phyloP scores from a whole-genome alignment of 2,113 vertebrate genomes.

The Atractosteus spatula region DNA sequence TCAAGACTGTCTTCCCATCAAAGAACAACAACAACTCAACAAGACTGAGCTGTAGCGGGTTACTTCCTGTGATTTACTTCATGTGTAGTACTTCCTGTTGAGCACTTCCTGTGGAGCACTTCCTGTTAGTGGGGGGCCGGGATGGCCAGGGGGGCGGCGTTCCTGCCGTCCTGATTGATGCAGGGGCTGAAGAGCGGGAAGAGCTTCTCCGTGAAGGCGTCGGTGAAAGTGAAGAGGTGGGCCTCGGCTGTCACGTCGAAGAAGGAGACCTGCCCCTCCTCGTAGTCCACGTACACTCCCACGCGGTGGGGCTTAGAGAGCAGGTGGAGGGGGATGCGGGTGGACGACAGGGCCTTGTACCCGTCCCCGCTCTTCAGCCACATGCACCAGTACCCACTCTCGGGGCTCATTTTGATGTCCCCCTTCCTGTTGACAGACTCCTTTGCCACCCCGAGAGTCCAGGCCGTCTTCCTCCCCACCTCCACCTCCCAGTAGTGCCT shows the following conservation, averaged over 20 bases:
- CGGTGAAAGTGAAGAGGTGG: conserved; percentile 64
- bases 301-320: conserved; percentile 45
- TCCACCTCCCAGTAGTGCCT: conserved; percentile 76
- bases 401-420: conserved; percentile 64
- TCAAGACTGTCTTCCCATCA: too few relatives aligned
- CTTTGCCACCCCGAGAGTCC: conserved; percentile 60
- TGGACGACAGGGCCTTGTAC: conserved; percentile 47
- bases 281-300: conserved; percentile 68
- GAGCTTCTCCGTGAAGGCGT: conserved; percentile 58
- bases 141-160: conserved; percentile 47
- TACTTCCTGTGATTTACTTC: too few relatives aligned
- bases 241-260: conserved; percentile 56
- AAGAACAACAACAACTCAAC: too few relatives aligned
- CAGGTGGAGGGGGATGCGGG: conserved; percentile 47
- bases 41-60: too few relatives aligned
- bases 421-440: conserved; percentile 59
- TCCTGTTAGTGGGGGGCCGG: neutral
- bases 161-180: conserved; percentile 60
- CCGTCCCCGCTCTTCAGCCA: conserved; percentile 63
- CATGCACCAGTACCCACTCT: conserved; percentile 68
- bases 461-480: conserved; percentile 55
- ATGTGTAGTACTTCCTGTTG: too few relatives aligned
- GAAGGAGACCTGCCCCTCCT: conserved; percentile 65
- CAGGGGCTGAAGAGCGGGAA: conserved; percentile 72
- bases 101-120: too few relatives aligned